Evolutionary conservation across 1,140 invertebrate genomes (phyloP).

Genomic region (Diabrotica undecimpunctata): DNA sequence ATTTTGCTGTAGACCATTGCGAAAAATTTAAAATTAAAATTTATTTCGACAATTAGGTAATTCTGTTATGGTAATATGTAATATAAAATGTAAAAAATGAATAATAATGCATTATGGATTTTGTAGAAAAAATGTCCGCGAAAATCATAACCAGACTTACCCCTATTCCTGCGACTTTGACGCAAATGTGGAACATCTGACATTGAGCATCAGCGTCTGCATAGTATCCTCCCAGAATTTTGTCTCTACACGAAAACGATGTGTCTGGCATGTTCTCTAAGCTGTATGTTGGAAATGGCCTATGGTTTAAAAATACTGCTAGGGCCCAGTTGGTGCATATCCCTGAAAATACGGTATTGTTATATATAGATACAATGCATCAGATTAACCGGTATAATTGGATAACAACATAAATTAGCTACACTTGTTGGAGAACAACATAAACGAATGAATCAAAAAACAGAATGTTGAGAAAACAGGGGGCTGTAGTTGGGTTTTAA

Average conservation of each 20-base stretch:
- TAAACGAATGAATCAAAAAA: too few relatives aligned
- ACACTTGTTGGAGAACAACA: constrained; percentile 6
- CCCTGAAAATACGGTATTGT: constrained; percentile 26
- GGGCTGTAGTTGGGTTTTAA: too few relatives aligned
- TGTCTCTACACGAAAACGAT: constrained; percentile 79
- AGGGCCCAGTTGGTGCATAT: constrained; percentile 34
- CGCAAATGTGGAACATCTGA: constrained; percentile 89
- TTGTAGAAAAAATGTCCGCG: background rate
- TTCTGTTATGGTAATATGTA: too few relatives aligned
- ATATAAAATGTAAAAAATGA: too few relatives aligned
- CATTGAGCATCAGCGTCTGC: constrained; percentile 87
- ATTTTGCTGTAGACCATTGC: too few relatives aligned
- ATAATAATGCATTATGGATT: background rate
- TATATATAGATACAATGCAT: too few relatives aligned
- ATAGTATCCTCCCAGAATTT: constrained; percentile 87
- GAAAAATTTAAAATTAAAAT: too few relatives aligned
- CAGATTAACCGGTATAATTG: too few relatives aligned
- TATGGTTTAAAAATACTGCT: constrained; percentile 44
- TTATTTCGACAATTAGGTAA: too few relatives aligned
- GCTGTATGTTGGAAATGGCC: constrained; percentile 68
- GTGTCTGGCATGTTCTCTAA: constrained; percentile 80
- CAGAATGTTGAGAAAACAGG: too few relatives aligned
- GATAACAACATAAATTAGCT: background rate
- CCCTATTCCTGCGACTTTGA: constrained; percentile 72
- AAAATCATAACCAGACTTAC: constrained; percentile 48